Evolutionary conservation across 2,113 vertebrate genomes (phyloP), one percentile per base, ranked within the genome.

Genomic region (Crotophaga sulcirostris): DNA sequence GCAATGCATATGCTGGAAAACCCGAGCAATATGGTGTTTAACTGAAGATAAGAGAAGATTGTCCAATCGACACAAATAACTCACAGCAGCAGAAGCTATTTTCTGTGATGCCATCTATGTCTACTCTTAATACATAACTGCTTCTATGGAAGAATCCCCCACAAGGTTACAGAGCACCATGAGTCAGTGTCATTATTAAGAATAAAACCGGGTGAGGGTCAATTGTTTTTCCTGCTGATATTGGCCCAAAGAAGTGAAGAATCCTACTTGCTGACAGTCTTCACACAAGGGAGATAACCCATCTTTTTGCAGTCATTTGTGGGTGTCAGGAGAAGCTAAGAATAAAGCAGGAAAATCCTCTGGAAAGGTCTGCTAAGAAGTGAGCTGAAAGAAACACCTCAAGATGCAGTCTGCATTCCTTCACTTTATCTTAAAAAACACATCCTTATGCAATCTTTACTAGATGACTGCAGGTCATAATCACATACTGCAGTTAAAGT

Each of bases 281-380:
- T 7, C 36, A 75, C 0, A 8, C 80, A 68, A 58, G 1, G 2
- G 77, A 81, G 31, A 49, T 5, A 72, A 16, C n/a, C 68, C 40
- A 23, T 49, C 77, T 28, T 59, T 33, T 84, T 78, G 87, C 36
- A 78, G 56, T 13, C 84, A 21, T 11, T 75, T 28, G 69, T 75
- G 74, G 87, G 66, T 72, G 90, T 84, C 84, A 72, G 81, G 18
- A 89, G 81, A 60, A 84, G 62, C 77, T 47, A 68, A 89, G 84
- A 95, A 93, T 72, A 95, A 93, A 68, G 17, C 24, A 84, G 90
- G 90, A 91, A 93, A 91, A 87, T 69, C 87, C 90, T 82, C 66
- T 33, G 20, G 87, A 89, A 93, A 82, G 18, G 58, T 47, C 70
- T 91, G 81, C 69, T 59, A 11, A 62, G 63, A 70, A 78, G 3